phyloP scores from a whole-genome alignment of 2,797 vertebrate species.

The Heteromormyrus szaboi region DNA sequence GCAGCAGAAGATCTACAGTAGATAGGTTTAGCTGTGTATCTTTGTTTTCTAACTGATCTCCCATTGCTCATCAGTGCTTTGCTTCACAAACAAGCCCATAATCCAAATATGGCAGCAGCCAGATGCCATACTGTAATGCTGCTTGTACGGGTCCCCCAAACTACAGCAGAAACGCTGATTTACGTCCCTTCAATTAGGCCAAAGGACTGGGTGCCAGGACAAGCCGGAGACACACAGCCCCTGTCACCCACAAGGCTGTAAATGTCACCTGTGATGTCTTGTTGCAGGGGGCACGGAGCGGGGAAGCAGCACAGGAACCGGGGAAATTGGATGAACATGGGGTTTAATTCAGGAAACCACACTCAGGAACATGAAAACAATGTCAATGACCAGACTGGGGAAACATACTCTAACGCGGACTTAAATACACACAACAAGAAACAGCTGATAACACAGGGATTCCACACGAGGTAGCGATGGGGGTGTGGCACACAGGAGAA shows the following conservation, averaged over 20 bases:
- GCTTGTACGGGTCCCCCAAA: neutral
- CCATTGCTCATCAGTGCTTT: neutral
- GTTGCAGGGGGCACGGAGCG: no score
- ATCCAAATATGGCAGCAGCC: neutral
- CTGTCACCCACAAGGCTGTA: neutral
- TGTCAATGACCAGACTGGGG: no score
- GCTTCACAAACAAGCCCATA: neutral
- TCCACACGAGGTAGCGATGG: neutral
- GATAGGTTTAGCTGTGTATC: neutral
- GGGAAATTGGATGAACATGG: no score
- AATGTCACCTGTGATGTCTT: neutral
- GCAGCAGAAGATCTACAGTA: neutral
- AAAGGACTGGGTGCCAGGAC: neutral
- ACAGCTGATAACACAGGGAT: neutral
- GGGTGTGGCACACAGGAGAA: neutral
- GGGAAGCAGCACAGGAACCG: no score
- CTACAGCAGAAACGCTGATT: constrained; percentile 48
- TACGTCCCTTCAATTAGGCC: constrained; percentile 39
- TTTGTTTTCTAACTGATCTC: neutral
- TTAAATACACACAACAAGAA: neutral
- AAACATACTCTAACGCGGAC: no score
- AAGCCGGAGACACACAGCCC: neutral
- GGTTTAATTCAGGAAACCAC: no score
- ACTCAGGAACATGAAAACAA: no score
- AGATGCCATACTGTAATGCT: neutral